Percentiles rank a stretch among this genome's conserved stretches.
phyloP scores from a whole-genome alignment of 2,113 vertebrate species.

The Podiceps cristatus region DNA sequence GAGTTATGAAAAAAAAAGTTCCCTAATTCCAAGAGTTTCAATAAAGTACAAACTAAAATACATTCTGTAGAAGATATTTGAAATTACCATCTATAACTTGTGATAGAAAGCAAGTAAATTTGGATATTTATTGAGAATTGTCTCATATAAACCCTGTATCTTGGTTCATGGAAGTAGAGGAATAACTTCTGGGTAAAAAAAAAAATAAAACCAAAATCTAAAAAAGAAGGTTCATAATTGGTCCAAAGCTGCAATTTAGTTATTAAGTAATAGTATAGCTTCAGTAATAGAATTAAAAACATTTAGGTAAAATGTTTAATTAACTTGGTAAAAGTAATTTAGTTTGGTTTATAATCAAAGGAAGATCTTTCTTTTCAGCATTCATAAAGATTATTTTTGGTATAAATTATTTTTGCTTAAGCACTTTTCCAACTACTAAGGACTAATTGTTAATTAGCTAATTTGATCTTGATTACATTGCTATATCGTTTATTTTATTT shows the following conservation, averaged over 20 bases:
- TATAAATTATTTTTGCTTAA: not conserved
- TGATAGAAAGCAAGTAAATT: not conserved
- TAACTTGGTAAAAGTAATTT: not conserved
- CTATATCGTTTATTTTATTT: not conserved
- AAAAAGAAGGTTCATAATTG: not conserved
- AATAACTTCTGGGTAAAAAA: not conserved
- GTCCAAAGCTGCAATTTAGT: not conserved
- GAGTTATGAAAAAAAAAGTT: not conserved
- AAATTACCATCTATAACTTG: not conserved
- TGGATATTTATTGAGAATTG: not conserved
- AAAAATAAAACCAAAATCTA: not conserved
- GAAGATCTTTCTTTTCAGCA: not conserved
- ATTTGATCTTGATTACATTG: not conserved
- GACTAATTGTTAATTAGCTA: not conserved
- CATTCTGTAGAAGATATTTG: not conserved
- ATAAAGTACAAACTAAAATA: not conserved
- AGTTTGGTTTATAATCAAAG: not conserved
- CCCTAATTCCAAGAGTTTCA: not conserved
- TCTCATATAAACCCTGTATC: not conserved
- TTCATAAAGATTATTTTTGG: not conserved
- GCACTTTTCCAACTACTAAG: not conserved
- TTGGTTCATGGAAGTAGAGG: not conserved
- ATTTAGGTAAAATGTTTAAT: not conserved
- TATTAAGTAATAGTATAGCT: not conserved
- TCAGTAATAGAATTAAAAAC: not conserved